Percentiles rank a stretch among this genome's conserved stretches.
These are phyloP conservation scores for Schizotus pectinicornis DNA, from an alignment of 2,888 invertebrate genomes.

Conservation along the genomic window DNA sequence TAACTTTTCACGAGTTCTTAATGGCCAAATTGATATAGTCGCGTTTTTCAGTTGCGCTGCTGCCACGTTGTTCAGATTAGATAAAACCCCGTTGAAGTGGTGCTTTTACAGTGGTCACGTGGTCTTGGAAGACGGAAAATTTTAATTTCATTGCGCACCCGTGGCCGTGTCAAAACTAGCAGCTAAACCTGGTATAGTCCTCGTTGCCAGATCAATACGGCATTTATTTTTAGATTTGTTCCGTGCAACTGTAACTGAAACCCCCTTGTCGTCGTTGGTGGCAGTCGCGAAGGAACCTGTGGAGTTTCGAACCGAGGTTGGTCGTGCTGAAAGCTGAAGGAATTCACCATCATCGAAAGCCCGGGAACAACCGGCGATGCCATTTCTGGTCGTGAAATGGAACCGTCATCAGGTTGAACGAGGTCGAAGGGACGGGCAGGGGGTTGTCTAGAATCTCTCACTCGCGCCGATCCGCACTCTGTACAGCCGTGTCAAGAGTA, in stretches of 20 bases:
- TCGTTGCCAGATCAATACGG: constrained; percentile 40
- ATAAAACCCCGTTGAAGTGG: no score
- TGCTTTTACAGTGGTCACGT: no score
- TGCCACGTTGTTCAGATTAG: no score
- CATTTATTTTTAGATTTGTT: constrained; percentile 44
- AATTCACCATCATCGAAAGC: constrained; percentile 23
- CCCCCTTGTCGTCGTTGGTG: constrained; percentile 16
- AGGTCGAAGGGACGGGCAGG: constrained; percentile 31
- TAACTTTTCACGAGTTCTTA: no score
- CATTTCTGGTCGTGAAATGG: constrained; percentile 47
- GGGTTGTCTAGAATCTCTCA: constrained; percentile 48
- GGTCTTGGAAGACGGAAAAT: constrained; percentile 1
- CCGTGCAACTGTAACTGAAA: constrained; percentile 37
- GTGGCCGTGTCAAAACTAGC: constrained; percentile 26
- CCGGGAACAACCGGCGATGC: constrained; percentile 35
- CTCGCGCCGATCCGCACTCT: constrained; percentile 49
- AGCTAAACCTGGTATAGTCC: constrained; percentile 33
- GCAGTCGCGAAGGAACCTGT: constrained; percentile 14
- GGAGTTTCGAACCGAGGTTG: background rate
- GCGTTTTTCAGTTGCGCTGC: no score
- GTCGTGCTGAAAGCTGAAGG: constrained; percentile 4
- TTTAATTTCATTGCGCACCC: constrained; percentile 22
- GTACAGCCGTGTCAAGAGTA: constrained; percentile 50
- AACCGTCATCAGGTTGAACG: constrained; percentile 40
- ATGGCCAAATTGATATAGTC: no score